Conservation (phyloP, 2,113 vertebrate genomes). For the Xerus inauris region DNA sequence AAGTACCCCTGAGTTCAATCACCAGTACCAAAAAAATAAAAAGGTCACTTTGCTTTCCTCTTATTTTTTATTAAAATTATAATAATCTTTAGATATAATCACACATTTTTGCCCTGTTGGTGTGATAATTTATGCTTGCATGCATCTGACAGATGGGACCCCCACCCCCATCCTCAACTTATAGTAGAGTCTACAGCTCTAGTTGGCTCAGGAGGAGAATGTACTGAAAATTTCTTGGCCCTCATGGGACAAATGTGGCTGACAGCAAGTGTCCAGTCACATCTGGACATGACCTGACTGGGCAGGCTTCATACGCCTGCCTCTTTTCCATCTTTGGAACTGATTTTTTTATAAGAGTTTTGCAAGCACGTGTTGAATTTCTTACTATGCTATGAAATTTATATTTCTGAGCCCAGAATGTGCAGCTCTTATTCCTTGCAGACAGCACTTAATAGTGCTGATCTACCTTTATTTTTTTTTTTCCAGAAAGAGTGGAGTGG, state of each 20-base stretch:
- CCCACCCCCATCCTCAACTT: too few relatives aligned
- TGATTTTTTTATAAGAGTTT: background rate
- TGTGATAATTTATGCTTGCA: background rate
- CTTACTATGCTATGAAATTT: background rate
- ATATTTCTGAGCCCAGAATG: background rate
- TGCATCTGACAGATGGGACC: background rate
- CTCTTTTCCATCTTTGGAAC: background rate
- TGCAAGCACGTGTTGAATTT: background rate
- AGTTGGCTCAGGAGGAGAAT: background rate
- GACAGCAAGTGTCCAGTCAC: background rate
- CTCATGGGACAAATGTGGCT: background rate
- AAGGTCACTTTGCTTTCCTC: too few relatives aligned
- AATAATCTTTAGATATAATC: background rate
- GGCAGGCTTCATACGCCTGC: too few relatives aligned
- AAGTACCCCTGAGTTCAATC: too few relatives aligned
- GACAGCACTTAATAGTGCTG: background rate
- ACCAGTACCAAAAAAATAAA: too few relatives aligned
- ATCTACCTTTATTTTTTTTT: background rate
- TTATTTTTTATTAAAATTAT: conserved; percentile 7
- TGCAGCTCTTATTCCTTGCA: background rate
- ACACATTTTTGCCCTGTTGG: background rate
- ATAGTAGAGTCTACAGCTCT: background rate
- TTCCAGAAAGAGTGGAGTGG: background rate
- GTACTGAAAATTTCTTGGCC: background rate
- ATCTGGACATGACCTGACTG: background rate